These are phyloP conservation scores for Lagenorhynchus albirostris DNA, from an alignment of 2,113 vertebrate species.

Conservation along the genomic window DNA sequence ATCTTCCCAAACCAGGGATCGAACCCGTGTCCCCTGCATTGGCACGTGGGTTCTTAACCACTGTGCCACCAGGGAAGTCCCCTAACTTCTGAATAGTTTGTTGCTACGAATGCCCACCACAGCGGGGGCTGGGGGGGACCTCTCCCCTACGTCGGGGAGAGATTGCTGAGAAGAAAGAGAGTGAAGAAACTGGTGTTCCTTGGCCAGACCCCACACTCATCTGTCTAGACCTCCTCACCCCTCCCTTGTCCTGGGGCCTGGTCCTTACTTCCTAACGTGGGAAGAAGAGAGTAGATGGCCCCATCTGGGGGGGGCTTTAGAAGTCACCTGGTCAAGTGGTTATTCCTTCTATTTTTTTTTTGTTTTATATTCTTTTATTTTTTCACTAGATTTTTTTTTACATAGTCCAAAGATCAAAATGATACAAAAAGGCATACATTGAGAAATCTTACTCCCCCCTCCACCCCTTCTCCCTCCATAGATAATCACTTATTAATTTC, in stretches of 20 bases:
- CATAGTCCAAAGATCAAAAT: not conserved
- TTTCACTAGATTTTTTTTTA: not conserved
- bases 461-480: not conserved
- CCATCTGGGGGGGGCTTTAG: not conserved
- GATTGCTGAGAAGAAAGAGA: not conserved
- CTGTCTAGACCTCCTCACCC: not conserved
- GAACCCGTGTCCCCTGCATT: no score
- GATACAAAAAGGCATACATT: not conserved
- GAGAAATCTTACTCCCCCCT: not conserved
- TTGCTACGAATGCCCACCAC: not conserved
- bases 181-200: not conserved
- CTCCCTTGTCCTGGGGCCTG: not conserved
- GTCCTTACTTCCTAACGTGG: not conserved
- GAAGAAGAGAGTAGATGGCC: not conserved
- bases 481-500: not conserved
- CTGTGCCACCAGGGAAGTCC: no score
- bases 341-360: constrained; percentile 1
- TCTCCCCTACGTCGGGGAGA: not conserved
- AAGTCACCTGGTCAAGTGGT: not conserved
- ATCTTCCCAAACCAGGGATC: no score
- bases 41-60: no score
- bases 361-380: not conserved
- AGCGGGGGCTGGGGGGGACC: not conserved
- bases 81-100: not conserved
- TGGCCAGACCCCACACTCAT: not conserved